Evolutionary conservation across 2,888 invertebrate species (phyloP).

Genomic region (Cephonodes hylas): DNA sequence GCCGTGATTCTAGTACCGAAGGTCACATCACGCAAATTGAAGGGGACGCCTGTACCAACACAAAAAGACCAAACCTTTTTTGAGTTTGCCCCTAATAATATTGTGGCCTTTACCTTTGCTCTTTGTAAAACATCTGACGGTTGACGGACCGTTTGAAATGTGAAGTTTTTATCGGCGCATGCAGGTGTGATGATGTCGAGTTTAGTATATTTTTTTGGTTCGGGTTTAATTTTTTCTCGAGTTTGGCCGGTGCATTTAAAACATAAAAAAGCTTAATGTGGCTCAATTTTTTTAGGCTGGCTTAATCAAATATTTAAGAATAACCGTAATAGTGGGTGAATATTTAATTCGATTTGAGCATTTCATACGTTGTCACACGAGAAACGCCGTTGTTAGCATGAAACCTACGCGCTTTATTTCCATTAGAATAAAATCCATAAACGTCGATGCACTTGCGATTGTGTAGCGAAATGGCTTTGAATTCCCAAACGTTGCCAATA

Average conservation of each 20-base stretch:
- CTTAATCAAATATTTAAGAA: no score
- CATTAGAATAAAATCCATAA: neutral
- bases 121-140: constrained; percentile 23
- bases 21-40: constrained; percentile 33
- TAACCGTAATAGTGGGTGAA: neutral
- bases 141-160: constrained; percentile 31
- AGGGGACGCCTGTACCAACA: constrained; percentile 26
- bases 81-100: constrained; percentile 31
- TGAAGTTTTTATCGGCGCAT: constrained; percentile 21
- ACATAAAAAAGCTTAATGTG: no score
- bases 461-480: neutral
- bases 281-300: no score
- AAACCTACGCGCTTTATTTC: neutral
- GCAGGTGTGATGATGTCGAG: constrained; percentile 16
- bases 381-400: neutral
- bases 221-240: no score
- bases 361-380: neutral
- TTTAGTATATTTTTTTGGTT: no score
- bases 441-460: constrained; percentile 8
- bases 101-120: constrained; percentile 39
- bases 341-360: neutral
- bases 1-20: constrained; percentile 31
- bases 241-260: no score
- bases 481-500: constrained; percentile 5
- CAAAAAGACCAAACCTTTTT: constrained; percentile 35